Percentiles rank a stretch among this genome's conserved stretches.
These are phyloP conservation scores for Ladona fulva DNA, from an alignment of 1,140 invertebrate species.

Conservation along the genomic window DNA sequence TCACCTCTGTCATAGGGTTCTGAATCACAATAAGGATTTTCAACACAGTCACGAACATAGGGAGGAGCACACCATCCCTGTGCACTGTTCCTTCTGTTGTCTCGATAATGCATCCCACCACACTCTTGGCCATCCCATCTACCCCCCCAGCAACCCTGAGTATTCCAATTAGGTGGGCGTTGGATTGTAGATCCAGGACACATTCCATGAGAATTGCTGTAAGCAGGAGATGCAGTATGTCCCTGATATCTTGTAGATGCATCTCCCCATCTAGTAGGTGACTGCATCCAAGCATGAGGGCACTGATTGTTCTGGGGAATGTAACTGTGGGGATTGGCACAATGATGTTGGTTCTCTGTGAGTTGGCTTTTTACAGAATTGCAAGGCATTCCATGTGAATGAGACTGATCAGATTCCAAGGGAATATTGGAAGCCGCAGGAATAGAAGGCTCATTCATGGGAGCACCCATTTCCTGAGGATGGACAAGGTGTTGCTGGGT, in stretches of 20 bases:
- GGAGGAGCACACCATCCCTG: neutral
- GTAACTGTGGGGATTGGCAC: neutral
- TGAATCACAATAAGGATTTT: neutral
- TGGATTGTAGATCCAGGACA: neutral
- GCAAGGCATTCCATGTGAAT: neutral
- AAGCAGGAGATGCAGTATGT: neutral
- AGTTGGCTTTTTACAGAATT: neutral
- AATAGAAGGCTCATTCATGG: neutral
- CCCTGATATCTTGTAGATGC: neutral
- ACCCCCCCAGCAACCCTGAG: neutral
- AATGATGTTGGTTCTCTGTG: neutral
- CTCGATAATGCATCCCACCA: neutral
- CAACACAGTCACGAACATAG: neutral
- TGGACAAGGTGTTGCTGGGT: neutral
- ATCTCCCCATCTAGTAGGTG: neutral
- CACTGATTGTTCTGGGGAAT: conserved; percentile 11
- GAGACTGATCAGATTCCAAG: neutral
- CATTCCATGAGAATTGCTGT: neutral
- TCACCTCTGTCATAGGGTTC: neutral
- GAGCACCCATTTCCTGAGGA: neutral
- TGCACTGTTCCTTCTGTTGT: neutral
- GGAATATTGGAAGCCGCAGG: neutral
- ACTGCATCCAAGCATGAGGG: neutral
- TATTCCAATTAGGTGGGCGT: neutral
- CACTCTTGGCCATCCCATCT: neutral